Conservation (phyloP, 2,797 vertebrate species). For the Cryptoblepharus egeriae region DNA sequence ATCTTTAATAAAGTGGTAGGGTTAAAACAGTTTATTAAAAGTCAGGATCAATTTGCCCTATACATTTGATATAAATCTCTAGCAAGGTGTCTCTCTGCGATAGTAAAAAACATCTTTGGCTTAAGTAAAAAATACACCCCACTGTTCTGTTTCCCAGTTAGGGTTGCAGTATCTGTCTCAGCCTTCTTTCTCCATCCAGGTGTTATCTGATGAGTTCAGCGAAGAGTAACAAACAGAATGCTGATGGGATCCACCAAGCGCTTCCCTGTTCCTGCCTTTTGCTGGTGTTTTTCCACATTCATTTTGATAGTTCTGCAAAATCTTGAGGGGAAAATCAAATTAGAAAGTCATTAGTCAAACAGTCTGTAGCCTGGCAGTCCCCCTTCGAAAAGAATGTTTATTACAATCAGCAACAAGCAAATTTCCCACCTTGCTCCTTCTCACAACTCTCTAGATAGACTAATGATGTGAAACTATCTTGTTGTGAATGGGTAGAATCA, state of each 20-base stretch:
- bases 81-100: slow-evolving; percentile 5
- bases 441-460: background rate
- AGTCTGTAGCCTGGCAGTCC: background rate
- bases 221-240: slow-evolving; percentile 37
- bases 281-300: background rate
- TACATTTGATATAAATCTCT: slow-evolving; percentile 51
- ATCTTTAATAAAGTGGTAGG: background rate
- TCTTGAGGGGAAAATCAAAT: background rate
- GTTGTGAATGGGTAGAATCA: background rate
- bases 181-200: slow-evolving; percentile 2
- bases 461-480: background rate
- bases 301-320: background rate
- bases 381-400: background rate
- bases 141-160: background rate
- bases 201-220: slow-evolving; percentile 39
- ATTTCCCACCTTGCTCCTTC: background rate
- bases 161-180: background rate
- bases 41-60: slow-evolving; percentile 45
- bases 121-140: background rate
- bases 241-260: slow-evolving; percentile 16
- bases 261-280: background rate
- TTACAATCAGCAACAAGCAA: background rate
- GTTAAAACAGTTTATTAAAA: slow-evolving; percentile 48
- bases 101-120: background rate
- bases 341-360: background rate